These are phyloP conservation scores for Teleopsis dalmanni DNA, from an alignment of 1,140 invertebrate species.

Conservation along the genomic window DNA sequence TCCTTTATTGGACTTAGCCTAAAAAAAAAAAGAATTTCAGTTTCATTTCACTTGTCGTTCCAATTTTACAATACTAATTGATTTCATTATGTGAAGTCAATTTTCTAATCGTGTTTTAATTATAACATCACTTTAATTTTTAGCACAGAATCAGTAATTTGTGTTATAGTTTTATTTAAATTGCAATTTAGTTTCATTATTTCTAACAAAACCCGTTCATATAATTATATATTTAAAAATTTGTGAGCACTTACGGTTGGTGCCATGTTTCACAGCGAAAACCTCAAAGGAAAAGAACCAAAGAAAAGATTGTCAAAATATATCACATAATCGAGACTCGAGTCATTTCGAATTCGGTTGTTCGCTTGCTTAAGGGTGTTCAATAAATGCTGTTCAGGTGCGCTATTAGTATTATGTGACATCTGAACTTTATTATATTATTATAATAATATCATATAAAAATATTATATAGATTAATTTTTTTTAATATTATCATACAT, in stretches of 20 bases:
- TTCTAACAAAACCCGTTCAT: constrained; percentile 10
- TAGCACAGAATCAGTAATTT: not conserved
- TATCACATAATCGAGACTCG: not conserved
- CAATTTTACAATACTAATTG: constrained; percentile 1
- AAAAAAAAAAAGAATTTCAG: constrained; percentile 6
- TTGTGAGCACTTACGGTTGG: constrained; percentile 34
- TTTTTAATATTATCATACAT: too few relatives aligned
- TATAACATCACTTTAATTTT: constrained; percentile 7
- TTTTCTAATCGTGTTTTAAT: constrained; percentile 1
- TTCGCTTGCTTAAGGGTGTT: too few relatives aligned
- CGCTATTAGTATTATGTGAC: too few relatives aligned
- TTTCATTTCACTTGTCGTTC: not conserved
- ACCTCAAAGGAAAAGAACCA: constrained; percentile 41
- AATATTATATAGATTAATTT: too few relatives aligned
- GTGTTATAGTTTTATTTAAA: not conserved
- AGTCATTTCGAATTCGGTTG: too few relatives aligned
- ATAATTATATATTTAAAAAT: not conserved
- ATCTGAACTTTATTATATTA: too few relatives aligned
- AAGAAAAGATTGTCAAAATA: constrained; percentile 9
- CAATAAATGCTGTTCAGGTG: too few relatives aligned
- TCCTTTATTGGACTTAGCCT: constrained; percentile 41
- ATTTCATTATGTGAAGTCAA: not conserved
- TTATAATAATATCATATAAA: too few relatives aligned
- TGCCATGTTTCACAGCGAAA: constrained; percentile 38
- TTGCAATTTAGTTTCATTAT: constrained; percentile 3